Base-by-base conservation (phyloP, 2,888 invertebrate species). In the Drosophila vallismaia region DNA sequence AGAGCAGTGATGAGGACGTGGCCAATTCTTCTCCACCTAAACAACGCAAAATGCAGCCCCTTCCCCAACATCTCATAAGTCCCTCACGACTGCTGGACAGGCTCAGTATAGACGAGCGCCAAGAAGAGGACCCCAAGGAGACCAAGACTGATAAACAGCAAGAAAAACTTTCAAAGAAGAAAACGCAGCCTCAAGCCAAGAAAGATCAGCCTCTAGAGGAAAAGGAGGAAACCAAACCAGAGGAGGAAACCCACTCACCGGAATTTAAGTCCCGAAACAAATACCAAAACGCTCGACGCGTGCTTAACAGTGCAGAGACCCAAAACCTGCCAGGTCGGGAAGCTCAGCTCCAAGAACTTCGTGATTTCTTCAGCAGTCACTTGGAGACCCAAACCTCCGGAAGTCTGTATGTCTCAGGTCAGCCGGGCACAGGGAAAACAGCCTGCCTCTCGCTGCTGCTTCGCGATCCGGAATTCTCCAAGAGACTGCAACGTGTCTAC, bases 351-450 rank as follows among this genome's bases (percentile, higher is more conserved):
- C 90, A 93, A 3, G 93, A 94, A 79, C 92, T 99, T 14, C 92
- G 93, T 26, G 91, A 92, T 3, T 97, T 97, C 91, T 92, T 99
- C 52, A 90, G 91, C 10, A 92, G 93, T 8, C 95, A 96, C 90
- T 90, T 97, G 58, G 90, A 93, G 3, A 92, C 93, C 1, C 92
- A 94, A 75, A 93, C 93, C 33, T 95, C 98, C 0, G 96, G 95
- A 0, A 97, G 97, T 14, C 89, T 99, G 56, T 99, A 99, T 90
- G 94, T 99, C 44, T 98, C 98, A 40, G 99, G 99, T 0, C 97
- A 98, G 26, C 99, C 99, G 0, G 99, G 99, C 4, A 99, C 99
- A 0, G 99, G 91, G 1, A 99, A 99, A 92, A 98, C 98, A 0
- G 98, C 98, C 0, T 95, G 96, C 68, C 92, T 99, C 14, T 95